Percentiles rank a stretch among this genome's conserved stretches.
These are phyloP conservation scores for Hypotaenidia philippensis DNA, from an alignment of 2,797 vertebrate genomes.

Conservation along the genomic window DNA sequence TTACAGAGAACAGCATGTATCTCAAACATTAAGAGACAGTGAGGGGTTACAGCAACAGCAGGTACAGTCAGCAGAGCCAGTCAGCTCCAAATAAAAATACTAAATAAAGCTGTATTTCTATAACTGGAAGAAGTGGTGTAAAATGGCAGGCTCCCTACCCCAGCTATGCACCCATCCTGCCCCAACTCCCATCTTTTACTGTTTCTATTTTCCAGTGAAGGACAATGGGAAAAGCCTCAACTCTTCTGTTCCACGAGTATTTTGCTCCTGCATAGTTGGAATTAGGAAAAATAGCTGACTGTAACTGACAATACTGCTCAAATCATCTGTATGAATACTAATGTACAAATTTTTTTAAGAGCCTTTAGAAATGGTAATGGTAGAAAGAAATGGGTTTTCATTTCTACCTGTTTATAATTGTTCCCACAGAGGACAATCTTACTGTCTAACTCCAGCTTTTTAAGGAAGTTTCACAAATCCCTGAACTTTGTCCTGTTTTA, in stretches of 20 bases:
- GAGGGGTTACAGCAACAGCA: background rate
- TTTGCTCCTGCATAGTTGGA: background rate
- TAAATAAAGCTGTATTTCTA: background rate
- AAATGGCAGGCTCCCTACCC: background rate
- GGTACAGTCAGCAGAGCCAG: background rate
- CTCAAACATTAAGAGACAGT: background rate
- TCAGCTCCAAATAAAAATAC: background rate
- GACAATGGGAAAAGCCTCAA: background rate
- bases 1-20: background rate
- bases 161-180: background rate
- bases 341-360: background rate
- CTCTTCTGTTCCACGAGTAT: background rate
- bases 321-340: background rate
- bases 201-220: background rate
- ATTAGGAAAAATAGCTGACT: background rate
- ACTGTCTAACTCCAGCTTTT: background rate
- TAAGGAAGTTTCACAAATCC: background rate
- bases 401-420: background rate
- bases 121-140: background rate
- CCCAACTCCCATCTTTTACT: background rate
- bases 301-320: background rate
- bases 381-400: background rate
- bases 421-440: background rate
- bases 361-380: background rate
- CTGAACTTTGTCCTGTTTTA: background rate